Percentiles rank a stretch among this genome's conserved stretches.
Evolutionary conservation across 2,888 invertebrate species (phyloP).

Genomic region (Thecocarcelia acutangulata): DNA sequence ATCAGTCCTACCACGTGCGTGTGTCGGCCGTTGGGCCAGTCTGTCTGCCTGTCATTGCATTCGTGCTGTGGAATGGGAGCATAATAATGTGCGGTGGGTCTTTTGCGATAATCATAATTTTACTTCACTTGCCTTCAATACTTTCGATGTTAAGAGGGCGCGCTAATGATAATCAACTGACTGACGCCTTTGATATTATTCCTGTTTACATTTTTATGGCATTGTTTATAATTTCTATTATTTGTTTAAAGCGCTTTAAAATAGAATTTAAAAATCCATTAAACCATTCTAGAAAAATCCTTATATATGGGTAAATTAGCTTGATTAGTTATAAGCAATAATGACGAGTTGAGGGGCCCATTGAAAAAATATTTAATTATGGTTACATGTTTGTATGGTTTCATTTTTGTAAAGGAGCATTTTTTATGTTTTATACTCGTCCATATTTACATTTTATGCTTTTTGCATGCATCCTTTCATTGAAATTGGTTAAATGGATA

Average conservation of each 20-base stretch:
- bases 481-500: constrained; percentile 35
- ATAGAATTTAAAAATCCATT: constrained; percentile 8
- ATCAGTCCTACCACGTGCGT: constrained; percentile 24
- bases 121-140: constrained; percentile 8
- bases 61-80: constrained; percentile 9
- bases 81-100: constrained; percentile 16
- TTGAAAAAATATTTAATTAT: constrained; percentile 3
- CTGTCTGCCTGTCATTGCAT: not conserved
- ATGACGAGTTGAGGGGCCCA: constrained; percentile 8
- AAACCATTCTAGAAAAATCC: not conserved
- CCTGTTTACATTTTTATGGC: constrained; percentile 16
- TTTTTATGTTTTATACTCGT: not conserved
- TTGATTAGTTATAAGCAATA: constrained; percentile 12
- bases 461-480: not conserved
- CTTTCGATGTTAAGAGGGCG: not conserved
- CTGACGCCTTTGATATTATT: constrained; percentile 37
- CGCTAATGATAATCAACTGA: constrained; percentile 26
- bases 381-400: constrained; percentile 4
- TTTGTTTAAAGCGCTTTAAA: constrained; percentile 29
- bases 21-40: not conserved
- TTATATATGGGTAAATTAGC: constrained; percentile 35
- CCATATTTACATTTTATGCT: not conserved
- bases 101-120: constrained; percentile 38
- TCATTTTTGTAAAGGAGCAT: not conserved
- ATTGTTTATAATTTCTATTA: constrained; percentile 34